Conservation (phyloP, 2,888 invertebrate species). For the Papilio protenor region DNA sequence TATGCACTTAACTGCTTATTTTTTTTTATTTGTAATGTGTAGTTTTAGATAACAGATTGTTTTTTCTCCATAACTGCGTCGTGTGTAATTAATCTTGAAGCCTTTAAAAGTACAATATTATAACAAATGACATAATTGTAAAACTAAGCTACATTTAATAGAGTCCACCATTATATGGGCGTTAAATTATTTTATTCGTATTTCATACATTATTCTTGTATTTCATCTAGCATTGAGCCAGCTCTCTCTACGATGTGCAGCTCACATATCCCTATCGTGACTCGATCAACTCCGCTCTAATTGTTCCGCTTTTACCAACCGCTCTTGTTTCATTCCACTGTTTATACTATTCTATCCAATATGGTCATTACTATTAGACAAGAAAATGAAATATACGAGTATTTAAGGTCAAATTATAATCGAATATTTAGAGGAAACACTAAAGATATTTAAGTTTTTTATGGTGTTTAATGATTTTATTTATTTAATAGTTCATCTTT, state of each 20-base stretch:
- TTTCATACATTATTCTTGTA: constrained; percentile 7
- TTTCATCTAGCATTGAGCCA: constrained; percentile 45
- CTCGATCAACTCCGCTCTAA: constrained; percentile 73
- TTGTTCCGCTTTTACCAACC: constrained; percentile 60
- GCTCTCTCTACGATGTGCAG: constrained; percentile 73
- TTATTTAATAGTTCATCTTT: too few relatives aligned
- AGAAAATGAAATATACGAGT: not conserved
- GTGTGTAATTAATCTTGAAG: not conserved
- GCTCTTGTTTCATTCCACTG: constrained; percentile 42
- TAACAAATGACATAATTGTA: not conserved
- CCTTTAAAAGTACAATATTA: not conserved
- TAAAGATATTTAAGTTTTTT: too few relatives aligned
- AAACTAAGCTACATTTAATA: not conserved
- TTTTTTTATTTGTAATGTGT: constrained; percentile 9
- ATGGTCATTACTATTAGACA: not conserved
- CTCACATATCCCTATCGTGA: constrained; percentile 66
- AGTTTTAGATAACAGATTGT: not conserved
- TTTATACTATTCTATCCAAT: constrained; percentile 29
- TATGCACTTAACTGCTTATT: constrained; percentile 28
- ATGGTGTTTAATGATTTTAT: too few relatives aligned
- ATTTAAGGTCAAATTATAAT: not conserved
- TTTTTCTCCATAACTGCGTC: not conserved
- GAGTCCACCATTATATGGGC: too few relatives aligned
- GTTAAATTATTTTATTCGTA: not conserved
- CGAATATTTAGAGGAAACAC: too few relatives aligned